Evolutionary conservation across 2,797 vertebrate species (phyloP), one percentile per base, ranked within the genome.

Genomic region (Manis crassicaudata): DNA sequence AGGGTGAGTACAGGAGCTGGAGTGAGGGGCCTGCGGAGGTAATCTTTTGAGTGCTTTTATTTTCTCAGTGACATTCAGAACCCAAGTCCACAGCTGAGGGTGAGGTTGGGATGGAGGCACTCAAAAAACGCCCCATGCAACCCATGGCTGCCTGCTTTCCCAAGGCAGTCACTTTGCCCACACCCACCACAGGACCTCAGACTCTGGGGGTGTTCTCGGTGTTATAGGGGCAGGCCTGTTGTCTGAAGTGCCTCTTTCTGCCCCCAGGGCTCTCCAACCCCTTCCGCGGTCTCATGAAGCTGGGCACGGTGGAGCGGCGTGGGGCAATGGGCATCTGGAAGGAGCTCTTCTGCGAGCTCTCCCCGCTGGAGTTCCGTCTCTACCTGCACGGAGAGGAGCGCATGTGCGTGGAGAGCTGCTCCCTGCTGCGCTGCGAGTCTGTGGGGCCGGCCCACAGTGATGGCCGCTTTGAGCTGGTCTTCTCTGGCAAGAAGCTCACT

Each of bases 221-320:
- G 52, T 7, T 6, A 5, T 32, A 37, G 35, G 91, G 25, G 10
- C 43, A 40, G 63, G 35, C 70, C 62, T 2, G 0, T 7, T 10
- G 5, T 84, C 84, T 98, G 37, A 97, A 27, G 35, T 29, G 4
- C 50, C 27, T 58, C 75, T 93, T 81, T 97, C 77, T 93, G 72
- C 68, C 75, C 37, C 62, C 97, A 99, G 99, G 99, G 9, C 98
- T 99, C 79, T 99, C 98, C 72, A 99, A 99, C 97, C 99, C 99
- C 0, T 99, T 99, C 96, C 99, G 99, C 0, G 99, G 99, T 9
- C 98, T 99, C 83, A 96, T 99, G 98, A 99, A 99, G 98, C 98
- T 99, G 70, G 99, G 99, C 29, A 99, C 98, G 6, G 98, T 99
- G 81, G 99, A 99, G 87, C 98, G 99, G 0, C 98, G 99, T 1